Evolutionary conservation across 2,113 vertebrate genomes (phyloP), one percentile per base, ranked within the genome.

Genomic region (Peromyscus maniculatus): DNA sequence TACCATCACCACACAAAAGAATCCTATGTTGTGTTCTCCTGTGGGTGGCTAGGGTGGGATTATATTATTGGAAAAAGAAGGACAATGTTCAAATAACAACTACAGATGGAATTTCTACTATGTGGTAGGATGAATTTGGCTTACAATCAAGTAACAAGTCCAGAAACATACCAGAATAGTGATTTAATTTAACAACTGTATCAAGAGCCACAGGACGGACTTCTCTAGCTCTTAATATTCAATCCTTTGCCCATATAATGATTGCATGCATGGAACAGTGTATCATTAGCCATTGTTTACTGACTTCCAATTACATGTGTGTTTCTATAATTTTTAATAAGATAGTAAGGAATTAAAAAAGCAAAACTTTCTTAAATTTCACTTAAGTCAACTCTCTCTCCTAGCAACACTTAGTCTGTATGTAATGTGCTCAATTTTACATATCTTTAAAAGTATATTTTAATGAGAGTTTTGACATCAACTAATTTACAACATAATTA

Each of bases 51-150:
- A 93, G 87, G 71, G 92, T 88, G 52, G 89, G 80, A 95, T 84
- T 92, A 52, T 19, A 93, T 95, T 95, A 97, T 67, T 97, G 75
- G 88, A 72, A 93, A 96, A 91, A 36, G 57, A 49, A 92, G 17
- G 31, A 24, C 89, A 95, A 79, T 55, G 26, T 88, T 96, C 88
- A 96, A 97, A 90, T 97, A 96, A 95, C 95, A 97, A 97, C 69
- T 97, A 84, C 9, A 92, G 36, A 91, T 49, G 77, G 88, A 97
- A 97, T 97, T 97, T 96, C 94, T 95, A 92, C 78, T 87, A 94
- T 94, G 91, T 92, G 66, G 77, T 77, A 92, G 71, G 36, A 96
- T 31, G 91, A 97, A 96, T 96, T 77, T 97, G 91, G 95, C 71
- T 71, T 97, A 95, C 91, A 91, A 91, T 77, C 74, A 97, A 96